A percentile compares a stretch with the other conserved stretches of the same genome.
These are phyloP conservation scores for Fulica atra DNA, from an alignment of 2,113 vertebrate species.

Conservation along the genomic window DNA sequence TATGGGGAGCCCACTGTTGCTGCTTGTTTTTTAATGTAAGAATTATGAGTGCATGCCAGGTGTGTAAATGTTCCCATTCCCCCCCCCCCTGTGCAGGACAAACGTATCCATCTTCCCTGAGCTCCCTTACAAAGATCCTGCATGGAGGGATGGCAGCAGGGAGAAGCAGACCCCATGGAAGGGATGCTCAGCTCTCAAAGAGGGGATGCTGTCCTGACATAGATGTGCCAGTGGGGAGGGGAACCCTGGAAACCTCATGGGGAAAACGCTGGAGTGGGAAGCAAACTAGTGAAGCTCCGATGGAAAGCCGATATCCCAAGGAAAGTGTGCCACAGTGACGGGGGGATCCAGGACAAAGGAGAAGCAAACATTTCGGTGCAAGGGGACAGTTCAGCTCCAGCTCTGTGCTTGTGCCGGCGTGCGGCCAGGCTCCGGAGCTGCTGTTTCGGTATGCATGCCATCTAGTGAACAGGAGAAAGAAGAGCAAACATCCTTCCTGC, in stretches of 20 bases:
- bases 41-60: neutral
- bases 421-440: rapidly evolving
- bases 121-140: neutral
- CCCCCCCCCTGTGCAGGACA: neutral
- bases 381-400: neutral
- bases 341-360: neutral
- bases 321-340: rapidly evolving
- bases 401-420: neutral
- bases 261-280: neutral
- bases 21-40: neutral
- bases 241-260: neutral
- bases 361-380: rapidly evolving
- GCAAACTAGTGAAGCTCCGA: neutral
- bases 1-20: neutral
- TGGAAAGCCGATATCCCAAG: neutral
- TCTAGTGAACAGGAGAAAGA: constrained; percentile 10
- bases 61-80: neutral
- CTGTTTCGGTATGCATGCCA: neutral
- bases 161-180: rapidly evolving
- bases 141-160: neutral
- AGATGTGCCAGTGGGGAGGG: rapidly evolving
- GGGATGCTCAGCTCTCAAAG: neutral
- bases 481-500: neutral
- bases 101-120: neutral
- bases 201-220: neutral